Base-by-base conservation (phyloP, 2,888 invertebrate species). In the Caenorhabditis angaria region DNA sequence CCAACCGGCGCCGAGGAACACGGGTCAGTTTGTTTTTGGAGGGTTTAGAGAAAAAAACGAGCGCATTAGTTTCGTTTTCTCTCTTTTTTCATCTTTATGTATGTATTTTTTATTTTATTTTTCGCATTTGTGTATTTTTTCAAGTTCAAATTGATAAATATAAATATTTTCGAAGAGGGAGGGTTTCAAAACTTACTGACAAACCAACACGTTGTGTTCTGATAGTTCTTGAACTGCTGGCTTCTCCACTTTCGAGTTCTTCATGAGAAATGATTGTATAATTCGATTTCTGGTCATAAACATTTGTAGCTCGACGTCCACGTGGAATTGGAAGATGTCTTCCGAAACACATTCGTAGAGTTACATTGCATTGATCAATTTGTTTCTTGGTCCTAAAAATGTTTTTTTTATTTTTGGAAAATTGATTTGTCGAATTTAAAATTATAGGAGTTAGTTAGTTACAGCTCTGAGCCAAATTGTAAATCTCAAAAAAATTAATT, bases 1-100 rank as follows among this genome's bases (percentile, higher is more conserved):
- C 55, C 57, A 25, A 50, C 50, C 20, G 51, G 50, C 41, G 63
- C 50, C 51, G 51, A 22, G 59, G 70, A 71, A 66, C 66, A 67
- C 71, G 71, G 67, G 71, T 71, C 63, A 67, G 72, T 72, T 71
- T 51, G 2, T 57, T 55, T 55, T 24, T 24, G 12, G n/a, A 12
- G 18, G 41, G 18, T 41, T 6, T 14, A 41, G 41, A 41, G 53
- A 24, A 28, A 24, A 61, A 70, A 62, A 61, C 56, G 32, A 54
- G 58, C 28, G 54, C 14, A 28, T 27, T 57, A 32, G 32, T 27
- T 58, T 41, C 27, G 27, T 32, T 51, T 56, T 25, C 25, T 54
- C 22, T 57, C 51, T 58, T n/a, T 20, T 53, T 28, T 61, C 56
- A 20, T 35, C 29, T 24, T 48, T 10, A 50, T 54, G 48, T 59